Evolutionary conservation across 2,888 invertebrate species (phyloP).

Genomic region (Brachycybe producta): DNA sequence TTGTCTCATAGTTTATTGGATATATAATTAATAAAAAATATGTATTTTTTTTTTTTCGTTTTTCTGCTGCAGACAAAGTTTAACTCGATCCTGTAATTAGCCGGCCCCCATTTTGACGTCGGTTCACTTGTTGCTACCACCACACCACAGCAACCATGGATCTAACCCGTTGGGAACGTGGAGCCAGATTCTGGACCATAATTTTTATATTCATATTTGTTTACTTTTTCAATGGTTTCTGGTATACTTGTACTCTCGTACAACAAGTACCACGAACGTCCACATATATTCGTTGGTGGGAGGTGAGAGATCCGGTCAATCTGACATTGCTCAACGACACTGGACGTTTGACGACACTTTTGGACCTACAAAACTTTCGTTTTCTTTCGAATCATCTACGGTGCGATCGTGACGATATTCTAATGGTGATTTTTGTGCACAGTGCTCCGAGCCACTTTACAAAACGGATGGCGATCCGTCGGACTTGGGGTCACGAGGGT

Average conservation of each 20-base stretch:
- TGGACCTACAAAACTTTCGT: conserved; percentile 16
- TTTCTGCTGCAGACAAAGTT: too few relatives aligned
- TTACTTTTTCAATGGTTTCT: conserved; percentile 9
- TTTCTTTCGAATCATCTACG: conserved; percentile 8
- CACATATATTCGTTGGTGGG: background rate
- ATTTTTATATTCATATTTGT: conserved; percentile 4
- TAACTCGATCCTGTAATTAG: too few relatives aligned
- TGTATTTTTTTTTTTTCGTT: too few relatives aligned
- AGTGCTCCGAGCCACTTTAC: conserved; percentile 13
- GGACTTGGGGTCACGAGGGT: conserved; percentile 17
- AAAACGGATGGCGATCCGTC: conserved; percentile 15
- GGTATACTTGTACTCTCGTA: conserved; percentile 6
- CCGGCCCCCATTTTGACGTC: too few relatives aligned
- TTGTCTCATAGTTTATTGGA: too few relatives aligned
- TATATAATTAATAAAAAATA: too few relatives aligned
- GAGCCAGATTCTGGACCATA: background rate
- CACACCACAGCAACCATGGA: conserved; percentile 3
- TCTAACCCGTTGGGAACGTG: background rate
- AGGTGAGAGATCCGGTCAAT: conserved; percentile 1
- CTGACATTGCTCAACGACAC: conserved; percentile 6
- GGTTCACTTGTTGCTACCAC: too few relatives aligned
- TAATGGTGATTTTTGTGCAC: conserved; percentile 17
- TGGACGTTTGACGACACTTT: conserved; percentile 1
- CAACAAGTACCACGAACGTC: background rate
- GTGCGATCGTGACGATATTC: conserved; percentile 4